phyloP scores from a whole-genome alignment of 64 coral and sea anemone genomes.

The Dendronephthya gigantea region DNA sequence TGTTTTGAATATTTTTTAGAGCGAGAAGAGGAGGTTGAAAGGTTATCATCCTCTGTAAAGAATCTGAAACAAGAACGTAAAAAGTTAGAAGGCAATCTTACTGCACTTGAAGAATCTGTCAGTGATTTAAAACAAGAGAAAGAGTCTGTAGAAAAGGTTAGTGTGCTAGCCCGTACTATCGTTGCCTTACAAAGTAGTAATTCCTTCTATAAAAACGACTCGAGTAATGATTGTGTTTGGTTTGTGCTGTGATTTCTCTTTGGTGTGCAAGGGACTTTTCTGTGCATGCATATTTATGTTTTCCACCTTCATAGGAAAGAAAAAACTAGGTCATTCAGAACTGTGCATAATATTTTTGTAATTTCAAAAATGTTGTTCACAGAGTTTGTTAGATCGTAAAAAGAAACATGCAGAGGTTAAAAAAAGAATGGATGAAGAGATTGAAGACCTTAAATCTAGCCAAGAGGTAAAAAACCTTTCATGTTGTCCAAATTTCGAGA shows the following conservation, averaged over 20 bases:
- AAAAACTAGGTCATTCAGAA: no score
- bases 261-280: no score
- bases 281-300: no score
- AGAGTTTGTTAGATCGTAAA: constrained; percentile 11
- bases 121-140: constrained; percentile 77
- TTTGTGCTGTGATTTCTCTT: no score
- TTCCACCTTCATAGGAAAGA: no score
- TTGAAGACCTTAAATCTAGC: background rate
- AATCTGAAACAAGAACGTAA: constrained; percentile 88
- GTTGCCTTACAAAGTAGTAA: no score
- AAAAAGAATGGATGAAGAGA: constrained; percentile 19
- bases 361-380: background rate
- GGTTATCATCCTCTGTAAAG: constrained; percentile 59
- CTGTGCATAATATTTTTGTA: no score
- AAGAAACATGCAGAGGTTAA: background rate
- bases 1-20: constrained; percentile 30
- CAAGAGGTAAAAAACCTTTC: background rate
- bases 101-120: constrained; percentile 73
- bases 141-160: constrained; percentile 84
- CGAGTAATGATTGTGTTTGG: no score
- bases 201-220: no score
- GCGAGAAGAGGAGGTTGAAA: constrained; percentile 44
- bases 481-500: no score
- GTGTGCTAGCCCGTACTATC: background rate
- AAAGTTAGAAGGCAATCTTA: constrained; percentile 58